Base-by-base conservation (phyloP, 2,888 invertebrate genomes). In the Calliopum simillimum region DNA sequence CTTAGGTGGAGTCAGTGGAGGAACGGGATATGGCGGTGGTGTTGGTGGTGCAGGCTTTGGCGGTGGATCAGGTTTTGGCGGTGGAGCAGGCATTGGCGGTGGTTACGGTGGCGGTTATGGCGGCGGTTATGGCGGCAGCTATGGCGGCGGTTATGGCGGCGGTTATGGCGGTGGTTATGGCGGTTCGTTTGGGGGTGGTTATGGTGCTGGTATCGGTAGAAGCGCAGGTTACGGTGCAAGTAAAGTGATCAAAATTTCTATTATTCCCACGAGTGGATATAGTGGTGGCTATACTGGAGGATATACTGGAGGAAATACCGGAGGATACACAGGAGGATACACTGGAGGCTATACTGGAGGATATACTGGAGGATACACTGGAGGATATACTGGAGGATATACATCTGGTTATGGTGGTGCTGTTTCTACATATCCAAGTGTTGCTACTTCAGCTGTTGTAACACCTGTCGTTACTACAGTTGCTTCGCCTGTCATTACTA, bases 381-480 rank as follows among this genome's bases (percentile, higher is more conserved):
- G 71, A 0, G 74, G 76, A n/a, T n/a, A n/a, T n/a, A n/a, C n/a
- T n/a, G n/a, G n/a, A n/a, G n/a, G n/a, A n/a, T 74, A 73, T 56
- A 73, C 74, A 6, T 65, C 76, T 19, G 78, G 79, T 25, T 77
- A 75, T 64, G 68, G 68, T 14, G 61, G 64, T 53, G 53, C 62
- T n/a, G 58, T 71, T 41, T 61, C 63, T 3, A 33, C 33, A 6
- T 72, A 72, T 56, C 79, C 81, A 2, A 73, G 79, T 44, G 75
- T 80, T 6, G 75, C 80, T 47, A 81, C 80, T 2, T 80, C 80
- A 6, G 80, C 80, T 6, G 80, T 80, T 12, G 79, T 80, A 5
- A 79, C 80, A 2, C 80, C 80, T 0, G 78, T 81, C 14, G 77
- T 81, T 13, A 79, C 81, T 1, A 70, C 81, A 0, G 78, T 80